Evolutionary conservation across 2,888 invertebrate species (phyloP).

Genomic region (Xanthia togata): DNA sequence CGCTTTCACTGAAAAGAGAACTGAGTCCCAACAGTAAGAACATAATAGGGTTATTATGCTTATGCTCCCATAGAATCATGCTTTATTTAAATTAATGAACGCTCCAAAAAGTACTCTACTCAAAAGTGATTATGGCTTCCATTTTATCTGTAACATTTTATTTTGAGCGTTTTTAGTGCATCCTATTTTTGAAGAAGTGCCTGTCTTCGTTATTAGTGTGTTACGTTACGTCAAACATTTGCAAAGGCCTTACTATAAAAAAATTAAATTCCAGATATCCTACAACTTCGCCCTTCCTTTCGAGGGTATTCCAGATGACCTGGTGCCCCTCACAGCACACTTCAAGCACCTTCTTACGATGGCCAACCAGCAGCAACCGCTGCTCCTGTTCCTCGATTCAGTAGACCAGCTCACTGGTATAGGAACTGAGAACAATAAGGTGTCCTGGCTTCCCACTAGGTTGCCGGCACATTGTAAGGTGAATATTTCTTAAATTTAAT

Average conservation of each 20-base stretch:
- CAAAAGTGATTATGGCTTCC: too few species aligned
- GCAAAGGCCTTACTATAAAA: background rate
- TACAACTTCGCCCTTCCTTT: slow-evolving; percentile 97
- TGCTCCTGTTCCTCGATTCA: slow-evolving; percentile 98
- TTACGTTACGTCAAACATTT: background rate
- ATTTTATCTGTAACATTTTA: background rate
- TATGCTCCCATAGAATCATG: background rate
- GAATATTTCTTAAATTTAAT: slow-evolving; percentile 41
- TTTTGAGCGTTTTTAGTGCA: background rate
- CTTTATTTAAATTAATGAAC: background rate
- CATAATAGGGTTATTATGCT: background rate
- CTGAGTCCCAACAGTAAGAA: background rate
- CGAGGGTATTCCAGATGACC: slow-evolving; percentile 98
- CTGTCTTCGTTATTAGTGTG: background rate
- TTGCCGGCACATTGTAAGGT: slow-evolving; percentile 97
- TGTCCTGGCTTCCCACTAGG: slow-evolving; percentile 98
- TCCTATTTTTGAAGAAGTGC: background rate
- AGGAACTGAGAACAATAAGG: slow-evolving; percentile 97
- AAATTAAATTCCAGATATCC: slow-evolving; percentile 92
- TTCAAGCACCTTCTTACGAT: slow-evolving; percentile 97
- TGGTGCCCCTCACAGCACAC: slow-evolving; percentile 98
- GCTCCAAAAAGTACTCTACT: background rate
- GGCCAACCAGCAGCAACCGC: slow-evolving; percentile 95
- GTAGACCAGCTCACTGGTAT: slow-evolving; percentile 98
- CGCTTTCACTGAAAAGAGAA: background rate